Percentiles rank a stretch among this genome's conserved stretches.
Conservation (phyloP, 2,888 invertebrate genomes). For the Drosophila nr. perissopoda region DNA sequence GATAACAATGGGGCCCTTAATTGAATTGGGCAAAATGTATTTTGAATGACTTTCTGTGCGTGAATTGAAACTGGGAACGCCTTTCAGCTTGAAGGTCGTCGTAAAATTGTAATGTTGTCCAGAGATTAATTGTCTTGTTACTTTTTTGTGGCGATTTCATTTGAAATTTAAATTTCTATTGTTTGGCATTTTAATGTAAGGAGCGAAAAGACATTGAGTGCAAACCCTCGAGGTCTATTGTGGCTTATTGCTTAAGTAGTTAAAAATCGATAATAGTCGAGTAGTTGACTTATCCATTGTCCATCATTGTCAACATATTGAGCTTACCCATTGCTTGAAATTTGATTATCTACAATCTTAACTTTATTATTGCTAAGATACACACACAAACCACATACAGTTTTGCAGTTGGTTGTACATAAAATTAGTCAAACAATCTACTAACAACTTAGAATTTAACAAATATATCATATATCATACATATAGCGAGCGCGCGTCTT, state of each 20-base stretch:
- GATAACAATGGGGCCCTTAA: conserved; percentile 66
- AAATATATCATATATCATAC: conserved; percentile 57
- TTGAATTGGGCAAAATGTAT: conserved; percentile 54
- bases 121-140: conserved; percentile 36
- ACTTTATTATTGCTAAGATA: conserved; percentile 55
- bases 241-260: conserved; percentile 5
- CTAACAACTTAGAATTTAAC: conserved; percentile 69
- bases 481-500: conserved; percentile 57
- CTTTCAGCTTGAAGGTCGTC: conserved; percentile 51
- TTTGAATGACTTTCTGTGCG: conserved; percentile 64
- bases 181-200: conserved; percentile 11
- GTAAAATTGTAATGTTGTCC: conserved; percentile 58
- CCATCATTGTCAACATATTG: not conserved
- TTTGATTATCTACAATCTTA: conserved; percentile 55
- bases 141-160: conserved; percentile 47
- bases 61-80: conserved; percentile 37
- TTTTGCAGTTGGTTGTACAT: conserved; percentile 52
- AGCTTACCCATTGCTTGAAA: not conserved
- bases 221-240: conserved; percentile 2
- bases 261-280: conserved; percentile 14
- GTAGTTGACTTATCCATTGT: not conserved
- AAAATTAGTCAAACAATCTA: conserved; percentile 75
- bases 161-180: conserved; percentile 38
- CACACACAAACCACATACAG: conserved; percentile 30
- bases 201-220: conserved; percentile 8